phyloP scores from a whole-genome alignment of 2,888 invertebrate genomes.

The Griposia aprilina region DNA sequence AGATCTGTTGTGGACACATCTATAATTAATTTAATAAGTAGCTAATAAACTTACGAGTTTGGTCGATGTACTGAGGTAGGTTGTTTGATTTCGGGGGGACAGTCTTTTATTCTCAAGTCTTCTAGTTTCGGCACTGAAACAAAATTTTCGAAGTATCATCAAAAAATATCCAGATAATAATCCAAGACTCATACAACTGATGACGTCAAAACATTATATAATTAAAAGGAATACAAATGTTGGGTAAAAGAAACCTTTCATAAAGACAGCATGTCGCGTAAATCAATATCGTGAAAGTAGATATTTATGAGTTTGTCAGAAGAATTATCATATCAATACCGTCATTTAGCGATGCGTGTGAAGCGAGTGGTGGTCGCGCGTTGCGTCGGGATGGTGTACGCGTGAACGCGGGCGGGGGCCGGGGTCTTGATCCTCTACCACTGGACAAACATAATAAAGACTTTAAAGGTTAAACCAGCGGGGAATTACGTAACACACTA shows the following conservation, averaged over 20 bases:
- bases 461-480: neutral
- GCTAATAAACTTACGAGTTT: slow-evolving; percentile 84
- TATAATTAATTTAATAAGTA: slow-evolving; percentile 38
- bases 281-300: slow-evolving; percentile 21
- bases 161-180: neutral
- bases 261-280: neutral
- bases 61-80: slow-evolving; percentile 89
- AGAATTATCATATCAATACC: slow-evolving; percentile 74
- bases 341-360: slow-evolving; percentile 84
- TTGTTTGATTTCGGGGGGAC: slow-evolving; percentile 88
- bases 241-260: neutral
- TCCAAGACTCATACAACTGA: neutral
- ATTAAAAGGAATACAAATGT: neutral
- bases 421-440: slow-evolving; percentile 91
- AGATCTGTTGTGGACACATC: slow-evolving; percentile 23
- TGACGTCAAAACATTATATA: neutral
- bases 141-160: slow-evolving; percentile 26
- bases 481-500: too few species aligned
- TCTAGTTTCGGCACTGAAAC: slow-evolving; percentile 88
- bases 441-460: slow-evolving; percentile 76
- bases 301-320: slow-evolving; percentile 22
- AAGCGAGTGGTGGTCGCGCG: slow-evolving; percentile 89
- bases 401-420: slow-evolving; percentile 93
- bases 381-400: slow-evolving; percentile 95
- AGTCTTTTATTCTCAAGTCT: slow-evolving; percentile 90